These are phyloP conservation scores for roundworm (Caenorhabditis elegans) DNA, from an alignment of 1,140 invertebrate genomes.

Conservation along the genomic window DNA sequence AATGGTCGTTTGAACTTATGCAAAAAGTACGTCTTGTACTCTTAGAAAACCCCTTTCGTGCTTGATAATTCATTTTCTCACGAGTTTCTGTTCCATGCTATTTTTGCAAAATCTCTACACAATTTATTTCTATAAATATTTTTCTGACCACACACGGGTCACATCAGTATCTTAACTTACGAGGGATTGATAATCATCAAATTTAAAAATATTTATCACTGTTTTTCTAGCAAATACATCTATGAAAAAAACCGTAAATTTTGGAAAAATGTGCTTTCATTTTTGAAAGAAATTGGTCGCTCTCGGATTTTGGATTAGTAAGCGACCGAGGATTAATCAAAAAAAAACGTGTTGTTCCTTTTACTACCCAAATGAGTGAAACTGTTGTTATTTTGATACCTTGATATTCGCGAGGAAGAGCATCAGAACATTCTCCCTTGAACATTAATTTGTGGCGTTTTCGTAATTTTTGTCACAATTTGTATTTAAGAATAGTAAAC, in stretches of 20 bases:
- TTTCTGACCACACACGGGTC: no score
- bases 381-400: neutral
- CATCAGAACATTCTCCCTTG: no score
- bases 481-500: neutral
- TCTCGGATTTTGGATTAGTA: neutral
- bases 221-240: no score
- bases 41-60: neutral
- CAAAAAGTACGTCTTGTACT: neutral
- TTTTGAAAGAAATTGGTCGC: no score
- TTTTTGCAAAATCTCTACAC: no score
- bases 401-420: no score
- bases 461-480: neutral
- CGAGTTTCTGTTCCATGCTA: neutral
- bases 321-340: slow-evolving; percentile 3
- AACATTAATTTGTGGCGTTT: neutral
- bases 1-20: slow-evolving; percentile 22
- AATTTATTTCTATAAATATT: no score
- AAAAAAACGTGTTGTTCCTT: neutral
- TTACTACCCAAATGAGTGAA: neutral
- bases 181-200: no score
- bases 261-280: no score
- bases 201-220: no score
- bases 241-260: no score
- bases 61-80: neutral
- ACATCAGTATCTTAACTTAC: no score